Base-by-base conservation (phyloP, 2,797 vertebrate species). In the Dendrocincla tyrannina region DNA sequence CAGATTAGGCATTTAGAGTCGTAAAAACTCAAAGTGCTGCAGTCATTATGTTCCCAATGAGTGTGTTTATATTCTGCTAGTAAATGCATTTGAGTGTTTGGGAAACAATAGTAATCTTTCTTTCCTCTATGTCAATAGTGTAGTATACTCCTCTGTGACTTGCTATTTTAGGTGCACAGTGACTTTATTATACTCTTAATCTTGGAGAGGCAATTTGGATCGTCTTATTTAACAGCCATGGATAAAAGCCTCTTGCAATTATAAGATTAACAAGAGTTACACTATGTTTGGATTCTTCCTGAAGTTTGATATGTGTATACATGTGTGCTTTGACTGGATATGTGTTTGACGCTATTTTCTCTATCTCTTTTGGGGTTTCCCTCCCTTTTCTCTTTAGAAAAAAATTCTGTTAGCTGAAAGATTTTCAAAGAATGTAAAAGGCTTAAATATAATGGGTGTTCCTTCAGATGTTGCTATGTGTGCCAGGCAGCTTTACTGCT, bases 181-280 rank as follows among this genome's bases (percentile, higher is more conserved):
- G 87, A 81, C 91, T 89, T 86, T 70, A 77, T 86, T 70, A 77
- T 89, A 59, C 67, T 24, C 85, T 90, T 92, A 91, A 96, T 94
- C 94, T 94, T 75, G 74, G 64, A 56, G 75, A 70, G 85, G 68
- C 86, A 82, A 66, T 55, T 79, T 90, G 85, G 52, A 72, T 95
- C 22, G 7, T 95, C 85, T 92, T 92, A 94, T 91, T 97, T 95
- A 94, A 95, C 94, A 95, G 94, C 84, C n/a, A 9, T 27, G 63
- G 87, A 76, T 96, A 92, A 96, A 96, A 95, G 76, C 95, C 90
- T 95, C 87, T 79, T 94, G 88, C 85, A 97, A 94, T 95, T 89
- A 97, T 18, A 70, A 83, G 96, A 97, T 95, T 96, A 93, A 20
- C 85, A 63, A 30, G 87, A 94, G 81, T 94, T 95, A 93, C 35